Evolutionary conservation across 2,888 invertebrate species (phyloP).

Genomic region (Aspidapion aeneum): DNA sequence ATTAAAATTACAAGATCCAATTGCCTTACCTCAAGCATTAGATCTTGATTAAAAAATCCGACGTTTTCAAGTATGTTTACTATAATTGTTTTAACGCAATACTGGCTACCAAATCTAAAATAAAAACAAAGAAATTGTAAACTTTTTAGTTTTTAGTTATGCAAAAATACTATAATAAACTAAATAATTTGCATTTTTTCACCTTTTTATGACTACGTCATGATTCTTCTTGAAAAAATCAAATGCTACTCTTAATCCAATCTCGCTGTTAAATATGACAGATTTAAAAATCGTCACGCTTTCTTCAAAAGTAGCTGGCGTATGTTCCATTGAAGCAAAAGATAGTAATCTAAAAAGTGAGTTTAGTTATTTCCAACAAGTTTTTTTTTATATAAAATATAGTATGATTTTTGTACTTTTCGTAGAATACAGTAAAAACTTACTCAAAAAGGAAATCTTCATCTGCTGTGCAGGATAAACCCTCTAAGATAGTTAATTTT

Average conservation of each 20-base stretch:
- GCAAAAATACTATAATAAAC: background rate
- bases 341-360: background rate
- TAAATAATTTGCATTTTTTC: background rate
- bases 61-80: background rate
- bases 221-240: conserved; percentile 51
- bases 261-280: conserved; percentile 50
- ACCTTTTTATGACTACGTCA: conserved; percentile 9
- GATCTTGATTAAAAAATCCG: background rate
- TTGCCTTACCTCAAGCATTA: background rate
- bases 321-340: background rate
- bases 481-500: background rate
- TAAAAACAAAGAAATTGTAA: background rate
- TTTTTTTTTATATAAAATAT: background rate
- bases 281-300: conserved; percentile 45
- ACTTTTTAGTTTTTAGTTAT: background rate
- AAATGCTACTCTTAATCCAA: conserved; percentile 52
- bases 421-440: background rate
- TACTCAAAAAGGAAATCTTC: background rate
- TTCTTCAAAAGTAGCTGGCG: background rate
- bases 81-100: background rate
- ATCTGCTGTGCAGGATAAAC: background rate
- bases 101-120: background rate
- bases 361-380: too few relatives aligned
- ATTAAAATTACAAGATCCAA: too few relatives aligned
- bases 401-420: background rate